Base-by-base conservation (phyloP, 2,888 invertebrate genomes). In the Rosalia funebris region DNA sequence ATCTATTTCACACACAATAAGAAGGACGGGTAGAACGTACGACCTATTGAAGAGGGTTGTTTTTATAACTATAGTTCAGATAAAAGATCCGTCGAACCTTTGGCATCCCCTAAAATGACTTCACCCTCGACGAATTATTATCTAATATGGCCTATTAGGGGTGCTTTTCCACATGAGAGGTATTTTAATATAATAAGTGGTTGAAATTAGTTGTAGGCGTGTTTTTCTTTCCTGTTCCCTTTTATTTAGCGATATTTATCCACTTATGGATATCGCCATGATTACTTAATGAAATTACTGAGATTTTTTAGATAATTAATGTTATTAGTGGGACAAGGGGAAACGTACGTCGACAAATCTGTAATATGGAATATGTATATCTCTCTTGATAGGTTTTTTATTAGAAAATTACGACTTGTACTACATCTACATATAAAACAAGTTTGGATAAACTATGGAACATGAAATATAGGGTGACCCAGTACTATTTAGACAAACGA, bases 41-140 rank as follows among this genome's bases (percentile, higher is more conserved):
- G 10, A 42, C 57, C 62, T 62, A 65, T 62, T 36, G 57, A 48
- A 41, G 58, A 53, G 57, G 62, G 60, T 44, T 62, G 60, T 60
- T 65, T 65, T 65, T 65, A 65, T 65, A 62, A 53, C 65, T 60
- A 36, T 50, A 45, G 59, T 61, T 60, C 57, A 32, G 45, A 55
- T 45, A 46, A 55, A 55, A 46, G 50, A 50, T 44, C 46, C 54
- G 45, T 46, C 53, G 45, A 54, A 54, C 61, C 59, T 62, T 62
- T 56, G 62, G 55, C 62, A 62, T 60, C 62, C 61, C 65, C 55
- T 60, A 62, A 62, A 65, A 65, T 62, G 65, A 65, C 65, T 63
- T 62, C 65, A 61, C 65, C 65, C 65, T 66, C 60, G 32, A 63
- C 63, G 59, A 63, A 63, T 65, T 66, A 65, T 65, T 65, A 63